These are phyloP conservation scores for Temnothorax unifasciatus DNA, from an alignment of 2,888 invertebrate species.

Conservation along the genomic window DNA sequence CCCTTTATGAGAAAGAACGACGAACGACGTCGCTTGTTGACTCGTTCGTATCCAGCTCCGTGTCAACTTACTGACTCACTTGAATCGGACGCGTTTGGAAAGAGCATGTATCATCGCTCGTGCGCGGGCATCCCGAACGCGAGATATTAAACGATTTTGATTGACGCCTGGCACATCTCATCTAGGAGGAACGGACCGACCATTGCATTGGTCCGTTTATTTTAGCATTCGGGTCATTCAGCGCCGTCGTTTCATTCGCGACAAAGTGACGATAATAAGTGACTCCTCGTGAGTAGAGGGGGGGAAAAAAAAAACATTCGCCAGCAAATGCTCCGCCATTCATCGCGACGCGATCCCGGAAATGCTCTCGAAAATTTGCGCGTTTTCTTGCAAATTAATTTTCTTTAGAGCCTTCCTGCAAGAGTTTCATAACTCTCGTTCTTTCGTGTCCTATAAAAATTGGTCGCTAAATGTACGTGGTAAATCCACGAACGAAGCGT, in stretches of 20 bases:
- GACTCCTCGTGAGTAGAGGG: neutral
- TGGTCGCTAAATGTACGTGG: conserved; percentile 3
- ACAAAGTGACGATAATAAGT: conserved; percentile 18
- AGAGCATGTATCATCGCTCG: conserved; percentile 9
- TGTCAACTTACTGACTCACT: conserved; percentile 16
- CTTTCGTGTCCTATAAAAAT: neutral
- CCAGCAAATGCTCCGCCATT: neutral
- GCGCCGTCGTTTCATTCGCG: neutral
- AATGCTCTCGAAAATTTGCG: neutral
- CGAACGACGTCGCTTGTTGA: neutral
- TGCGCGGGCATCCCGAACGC: neutral
- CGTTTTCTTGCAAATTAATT: neutral
- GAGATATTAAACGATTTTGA: conserved; percentile 19
- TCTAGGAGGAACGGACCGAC: neutral
- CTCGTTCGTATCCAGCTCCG: neutral
- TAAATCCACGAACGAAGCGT: neutral
- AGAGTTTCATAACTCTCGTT: neutral
- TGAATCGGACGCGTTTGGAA: conserved; percentile 11
- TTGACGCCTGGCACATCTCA: conserved; percentile 13
- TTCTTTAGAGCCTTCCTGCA: neutral
- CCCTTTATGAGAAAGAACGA: neutral
- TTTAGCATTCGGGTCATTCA: conserved; percentile 30
- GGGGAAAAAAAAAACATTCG: neutral
- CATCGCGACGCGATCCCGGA: neutral
- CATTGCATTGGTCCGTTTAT: conserved; percentile 21